A percentile compares a stretch with the other conserved stretches of the same genome.
Evolutionary conservation across 1,140 invertebrate genomes (phyloP).

Genomic region (Scaptomyza hsui): DNA sequence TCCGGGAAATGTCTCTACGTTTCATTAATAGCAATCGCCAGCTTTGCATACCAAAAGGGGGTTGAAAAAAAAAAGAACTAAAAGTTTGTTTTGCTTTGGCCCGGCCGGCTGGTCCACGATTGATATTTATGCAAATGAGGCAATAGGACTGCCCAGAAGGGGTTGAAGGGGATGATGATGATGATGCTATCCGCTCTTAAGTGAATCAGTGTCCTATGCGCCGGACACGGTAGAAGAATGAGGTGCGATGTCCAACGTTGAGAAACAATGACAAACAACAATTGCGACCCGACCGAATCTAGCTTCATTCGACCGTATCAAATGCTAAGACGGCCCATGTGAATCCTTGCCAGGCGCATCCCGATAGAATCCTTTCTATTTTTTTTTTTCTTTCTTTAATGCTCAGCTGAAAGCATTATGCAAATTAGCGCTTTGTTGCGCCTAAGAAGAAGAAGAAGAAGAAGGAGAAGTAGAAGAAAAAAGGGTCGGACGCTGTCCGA

Average conservation of each 20-base stretch:
- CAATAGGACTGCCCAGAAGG: constrained; percentile 53
- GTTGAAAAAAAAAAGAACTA: constrained; percentile 6
- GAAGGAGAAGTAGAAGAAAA: neutral
- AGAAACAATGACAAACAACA: constrained; percentile 76
- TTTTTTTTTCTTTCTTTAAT: constrained; percentile 19
- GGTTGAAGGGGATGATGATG: constrained; percentile 34
- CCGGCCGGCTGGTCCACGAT: constrained; percentile 39
- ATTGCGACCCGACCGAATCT: constrained; percentile 18
- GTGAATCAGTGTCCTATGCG: constrained; percentile 24
- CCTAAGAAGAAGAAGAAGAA: constrained; percentile 10
- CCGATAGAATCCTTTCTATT: constrained; percentile 56
- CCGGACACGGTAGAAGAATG: constrained; percentile 52
- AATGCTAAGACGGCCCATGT: constrained; percentile 59
- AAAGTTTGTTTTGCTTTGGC: neutral
- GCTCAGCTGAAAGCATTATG: constrained; percentile 78
- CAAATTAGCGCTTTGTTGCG: constrained; percentile 66
- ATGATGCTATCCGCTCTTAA: constrained; percentile 10
- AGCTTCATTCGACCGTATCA: constrained; percentile 68
- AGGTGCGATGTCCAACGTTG: constrained; percentile 80
- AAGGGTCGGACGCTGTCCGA: constrained; percentile 52
- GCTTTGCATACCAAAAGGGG: constrained; percentile 11
- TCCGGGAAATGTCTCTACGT: constrained; percentile 9
- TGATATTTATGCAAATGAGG: constrained; percentile 68
- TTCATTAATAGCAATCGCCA: constrained; percentile 43
- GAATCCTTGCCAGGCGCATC: constrained; percentile 39